A percentile compares a stretch with the other conserved stretches of the same genome.
These are phyloP conservation scores for Luidia sarsii DNA, from an alignment of 53 echinoderm and acorn worm genomes.

Conservation along the genomic window DNA sequence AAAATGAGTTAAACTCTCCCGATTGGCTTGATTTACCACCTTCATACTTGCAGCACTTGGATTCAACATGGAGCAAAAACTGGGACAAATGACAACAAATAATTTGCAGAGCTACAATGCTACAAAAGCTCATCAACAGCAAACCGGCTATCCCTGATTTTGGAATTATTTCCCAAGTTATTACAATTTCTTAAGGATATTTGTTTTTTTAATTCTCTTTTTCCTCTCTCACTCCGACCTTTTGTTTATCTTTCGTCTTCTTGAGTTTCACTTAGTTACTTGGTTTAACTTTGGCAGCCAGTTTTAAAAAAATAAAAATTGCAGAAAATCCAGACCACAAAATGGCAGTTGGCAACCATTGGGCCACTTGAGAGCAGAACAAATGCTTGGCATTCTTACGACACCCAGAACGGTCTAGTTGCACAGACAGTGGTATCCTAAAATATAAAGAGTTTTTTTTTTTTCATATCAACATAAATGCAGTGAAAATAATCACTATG, in stretches of 20 bases:
- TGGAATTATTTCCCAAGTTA: conserved; percentile 40
- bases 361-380: conserved; percentile 26
- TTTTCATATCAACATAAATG: conserved; percentile 69
- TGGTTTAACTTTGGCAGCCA: conserved; percentile 61
- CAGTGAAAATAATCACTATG: conserved; percentile 61
- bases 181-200: conserved; percentile 10
- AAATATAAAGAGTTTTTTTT: conserved; percentile 64
- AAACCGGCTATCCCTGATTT: conserved; percentile 50
- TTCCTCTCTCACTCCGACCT: too few relatives aligned
- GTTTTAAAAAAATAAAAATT: conserved; percentile 55
- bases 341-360: conserved; percentile 36
- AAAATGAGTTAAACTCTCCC: conserved; percentile 20
- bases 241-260: too few relatives aligned
- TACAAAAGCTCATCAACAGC: conserved; percentile 9
- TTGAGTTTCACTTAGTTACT: conserved; percentile 20
- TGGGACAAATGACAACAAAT: neutral
- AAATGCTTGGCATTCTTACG: conserved; percentile 46
- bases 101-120: too few relatives aligned
- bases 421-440: conserved; percentile 56
- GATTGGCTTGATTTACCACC: neutral
- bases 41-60: conserved; percentile 47
- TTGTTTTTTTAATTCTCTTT: too few relatives aligned
- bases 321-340: conserved; percentile 37
- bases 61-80: neutral
- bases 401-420: conserved; percentile 59